Evolutionary conservation across 2,888 invertebrate species (phyloP).

Genomic region (Netelia inedita): DNA sequence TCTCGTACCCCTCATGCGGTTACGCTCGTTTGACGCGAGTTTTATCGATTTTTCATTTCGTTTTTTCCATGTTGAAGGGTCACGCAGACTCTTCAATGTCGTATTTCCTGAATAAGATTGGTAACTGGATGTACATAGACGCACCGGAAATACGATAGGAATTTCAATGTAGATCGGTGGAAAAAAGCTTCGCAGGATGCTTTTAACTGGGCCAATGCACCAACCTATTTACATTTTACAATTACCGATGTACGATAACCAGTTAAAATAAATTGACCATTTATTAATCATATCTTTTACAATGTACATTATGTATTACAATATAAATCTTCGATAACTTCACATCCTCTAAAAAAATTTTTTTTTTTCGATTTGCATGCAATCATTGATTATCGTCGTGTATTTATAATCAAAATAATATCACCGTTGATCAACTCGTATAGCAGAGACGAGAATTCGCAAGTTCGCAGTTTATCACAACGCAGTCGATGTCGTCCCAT

Average conservation of each 20-base stretch:
- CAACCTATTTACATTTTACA: neutral
- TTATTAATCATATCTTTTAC: conserved; percentile 50
- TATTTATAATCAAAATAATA: conserved; percentile 57
- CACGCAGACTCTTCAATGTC: neutral
- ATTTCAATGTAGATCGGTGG: neutral
- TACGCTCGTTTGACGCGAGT: conserved; percentile 7
- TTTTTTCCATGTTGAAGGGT: neutral
- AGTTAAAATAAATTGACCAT: conserved; percentile 31
- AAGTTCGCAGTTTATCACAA: neutral
- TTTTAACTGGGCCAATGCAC: neutral
- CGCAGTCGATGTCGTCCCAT: neutral
- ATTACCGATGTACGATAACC: neutral
- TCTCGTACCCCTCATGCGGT: neutral
- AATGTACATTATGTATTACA: conserved; percentile 24
- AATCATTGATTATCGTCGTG: conserved; percentile 31
- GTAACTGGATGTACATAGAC: neutral
- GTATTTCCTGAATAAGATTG: neutral
- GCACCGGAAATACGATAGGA: neutral
- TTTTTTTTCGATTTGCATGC: conserved; percentile 29
- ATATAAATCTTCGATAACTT: conserved; percentile 28
- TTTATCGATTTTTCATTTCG: neutral
- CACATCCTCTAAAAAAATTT: conserved; percentile 38
- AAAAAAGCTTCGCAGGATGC: neutral
- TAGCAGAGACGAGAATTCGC: conserved; percentile 7
- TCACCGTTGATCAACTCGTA: conserved; percentile 23